These are phyloP conservation scores for Melanaphis sacchari DNA, from an alignment of 1,140 invertebrate genomes.

Conservation along the genomic window DNA sequence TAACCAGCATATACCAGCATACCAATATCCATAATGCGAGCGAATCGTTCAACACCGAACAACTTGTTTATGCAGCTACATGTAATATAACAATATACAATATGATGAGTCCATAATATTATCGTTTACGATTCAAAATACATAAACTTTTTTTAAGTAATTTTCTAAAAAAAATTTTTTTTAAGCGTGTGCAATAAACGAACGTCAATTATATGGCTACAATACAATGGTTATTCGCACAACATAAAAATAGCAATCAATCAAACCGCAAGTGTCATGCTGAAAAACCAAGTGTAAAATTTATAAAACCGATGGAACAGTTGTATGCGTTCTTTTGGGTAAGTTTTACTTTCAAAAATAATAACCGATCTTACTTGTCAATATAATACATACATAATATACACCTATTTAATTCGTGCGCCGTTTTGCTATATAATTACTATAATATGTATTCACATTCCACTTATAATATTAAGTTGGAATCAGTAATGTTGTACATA, in stretches of 20 bases:
- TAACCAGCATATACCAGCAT: background rate
- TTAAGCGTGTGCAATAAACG: background rate
- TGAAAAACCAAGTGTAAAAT: background rate
- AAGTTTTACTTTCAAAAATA: background rate
- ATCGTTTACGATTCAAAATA: background rate
- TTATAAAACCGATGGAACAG: background rate
- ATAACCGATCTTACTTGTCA: background rate
- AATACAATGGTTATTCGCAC: background rate
- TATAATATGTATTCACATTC: background rate
- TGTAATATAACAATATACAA: slow-evolving; percentile 30
- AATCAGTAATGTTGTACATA: background rate
- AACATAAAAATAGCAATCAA: background rate
- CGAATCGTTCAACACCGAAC: slow-evolving; percentile 10
- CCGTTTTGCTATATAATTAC: background rate
- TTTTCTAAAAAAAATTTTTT: background rate
- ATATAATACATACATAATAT: background rate
- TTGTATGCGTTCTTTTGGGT: background rate
- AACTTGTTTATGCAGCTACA: slow-evolving; percentile 22
- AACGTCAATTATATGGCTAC: background rate
- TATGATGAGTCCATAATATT: background rate
- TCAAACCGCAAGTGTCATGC: background rate
- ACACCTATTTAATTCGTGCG: background rate
- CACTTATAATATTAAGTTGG: background rate
- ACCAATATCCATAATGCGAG: slow-evolving; percentile 14
- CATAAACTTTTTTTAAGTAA: background rate